phyloP scores from a whole-genome alignment of 2,888 invertebrate species.

The Nezara viridula region DNA sequence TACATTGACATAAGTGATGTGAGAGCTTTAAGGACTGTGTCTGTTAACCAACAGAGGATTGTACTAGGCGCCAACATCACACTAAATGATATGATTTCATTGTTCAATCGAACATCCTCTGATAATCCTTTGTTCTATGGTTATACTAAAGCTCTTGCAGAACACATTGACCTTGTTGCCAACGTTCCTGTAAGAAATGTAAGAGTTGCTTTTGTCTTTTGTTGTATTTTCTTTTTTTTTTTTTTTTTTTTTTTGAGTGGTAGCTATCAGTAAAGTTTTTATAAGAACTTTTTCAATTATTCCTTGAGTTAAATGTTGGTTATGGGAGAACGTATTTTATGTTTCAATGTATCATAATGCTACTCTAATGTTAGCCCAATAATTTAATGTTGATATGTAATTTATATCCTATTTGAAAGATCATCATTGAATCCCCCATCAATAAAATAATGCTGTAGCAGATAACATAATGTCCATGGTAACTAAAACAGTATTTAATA shows the following conservation, averaged over 20 bases:
- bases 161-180: slow-evolving; percentile 69
- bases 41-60: slow-evolving; percentile 67
- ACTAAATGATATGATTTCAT: slow-evolving; percentile 72
- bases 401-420: too few species aligned
- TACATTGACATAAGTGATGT: slow-evolving; percentile 72
- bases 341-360: neutral
- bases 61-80: slow-evolving; percentile 75
- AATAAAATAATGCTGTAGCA: too few species aligned
- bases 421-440: too few species aligned
- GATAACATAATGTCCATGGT: too few species aligned
- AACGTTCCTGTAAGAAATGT: slow-evolving; percentile 70
- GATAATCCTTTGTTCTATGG: slow-evolving; percentile 64
- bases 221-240: too few species aligned
- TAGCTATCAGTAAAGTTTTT: neutral
- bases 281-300: too few species aligned
- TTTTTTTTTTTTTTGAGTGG: neutral
- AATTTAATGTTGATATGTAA: too few species aligned
- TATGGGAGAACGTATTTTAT: neutral
- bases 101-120: slow-evolving; percentile 66
- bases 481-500: too few species aligned
- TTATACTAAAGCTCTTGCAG: slow-evolving; percentile 68
- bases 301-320: neutral
- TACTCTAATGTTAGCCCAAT: neutral
- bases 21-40: slow-evolving; percentile 69
- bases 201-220: slow-evolving; percentile 63